Base-by-base conservation (phyloP, 2,113 vertebrate genomes). In the Brachyhypopomus gauderio region DNA sequence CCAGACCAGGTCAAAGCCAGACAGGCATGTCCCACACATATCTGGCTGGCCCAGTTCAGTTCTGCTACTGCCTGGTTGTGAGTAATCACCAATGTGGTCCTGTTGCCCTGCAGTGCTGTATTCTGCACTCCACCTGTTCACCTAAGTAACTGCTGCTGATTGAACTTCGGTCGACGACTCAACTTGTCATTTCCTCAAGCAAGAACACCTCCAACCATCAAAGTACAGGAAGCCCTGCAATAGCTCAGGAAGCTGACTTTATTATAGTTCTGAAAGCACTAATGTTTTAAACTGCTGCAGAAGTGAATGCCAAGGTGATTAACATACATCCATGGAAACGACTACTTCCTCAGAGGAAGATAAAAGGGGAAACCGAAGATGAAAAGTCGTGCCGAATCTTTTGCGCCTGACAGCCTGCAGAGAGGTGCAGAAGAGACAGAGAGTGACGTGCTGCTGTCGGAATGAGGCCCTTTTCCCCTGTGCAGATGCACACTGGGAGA, bases 371-470 rank as follows among this genome's bases (percentile, higher is more conserved):
- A 60, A 52, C 22, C 72, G 58, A 78, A 73, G 79, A 84, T 78
- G 64, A 84, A 81, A 81, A 52, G 62, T 38, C 41, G 48, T 25
- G 62, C n/a, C 19, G 17, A 84, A 72, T 72, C 38, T 60, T 78
- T 73, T 75, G 74, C 69, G 45, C 74, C 25, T 85, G 75, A 70
- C 83, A 85, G 83, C 75, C 58, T 63, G 79, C 5, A 66, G 83
- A 81, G 69, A 81, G 79, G 75, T 85, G 76, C 62, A 27, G 76
- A 23, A 77, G 60, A 67, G 69, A 48, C 64, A 55, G 9, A 45
- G 75, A 58, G 71, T 67, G 27, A n/a, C 62, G 64, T 75, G 67
- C 45, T 17, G 70, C 80, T 62, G 62, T 63, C 23, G 60, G 69
- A 72, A 72, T 17, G 5, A 72, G 58, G 9, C 38, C 63, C 72